Evolutionary conservation across 2,797 vertebrate species (phyloP).

Genomic region (Acestrorhynchus altus): DNA sequence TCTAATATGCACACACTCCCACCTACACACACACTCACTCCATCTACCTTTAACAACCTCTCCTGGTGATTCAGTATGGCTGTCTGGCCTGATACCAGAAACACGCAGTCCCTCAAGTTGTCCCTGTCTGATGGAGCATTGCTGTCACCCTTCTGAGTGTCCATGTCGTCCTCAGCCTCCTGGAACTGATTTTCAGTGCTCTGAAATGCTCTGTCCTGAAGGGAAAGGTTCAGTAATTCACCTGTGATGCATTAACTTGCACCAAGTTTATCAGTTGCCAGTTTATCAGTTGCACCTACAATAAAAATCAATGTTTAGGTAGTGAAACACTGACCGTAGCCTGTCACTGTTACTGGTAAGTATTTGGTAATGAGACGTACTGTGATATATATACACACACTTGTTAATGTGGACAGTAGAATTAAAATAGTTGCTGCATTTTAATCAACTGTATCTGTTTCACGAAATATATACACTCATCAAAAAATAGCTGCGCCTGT

Average conservation of each 20-base stretch:
- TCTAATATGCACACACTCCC: not conserved
- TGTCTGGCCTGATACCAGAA: slow-evolving; percentile 35
- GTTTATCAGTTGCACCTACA: not conserved
- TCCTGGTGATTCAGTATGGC: slow-evolving; percentile 42
- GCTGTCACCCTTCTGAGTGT: slow-evolving; percentile 9
- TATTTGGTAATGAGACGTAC: not conserved
- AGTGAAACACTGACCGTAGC: too few species aligned
- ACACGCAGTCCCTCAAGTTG: slow-evolving; percentile 36
- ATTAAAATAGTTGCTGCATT: too few species aligned
- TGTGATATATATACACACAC: too few species aligned
- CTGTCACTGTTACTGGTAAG: too few species aligned
- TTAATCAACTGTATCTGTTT: too few species aligned
- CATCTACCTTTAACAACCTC: not conserved
- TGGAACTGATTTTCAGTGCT: slow-evolving; percentile 14
- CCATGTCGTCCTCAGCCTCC: not conserved
- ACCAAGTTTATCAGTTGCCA: not conserved
- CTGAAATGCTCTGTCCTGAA: not conserved
- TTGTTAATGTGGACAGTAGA: too few species aligned
- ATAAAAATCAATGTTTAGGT: too few species aligned
- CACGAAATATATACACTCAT: too few species aligned
- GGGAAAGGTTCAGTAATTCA: not conserved
- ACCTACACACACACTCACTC: not conserved
- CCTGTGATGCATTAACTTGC: not conserved
- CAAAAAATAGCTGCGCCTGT: too few species aligned
- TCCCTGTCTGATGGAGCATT: slow-evolving; percentile 30